Evolutionary conservation across 2,113 vertebrate species (phyloP).

Genomic region (Elgaria multicarinata): DNA sequence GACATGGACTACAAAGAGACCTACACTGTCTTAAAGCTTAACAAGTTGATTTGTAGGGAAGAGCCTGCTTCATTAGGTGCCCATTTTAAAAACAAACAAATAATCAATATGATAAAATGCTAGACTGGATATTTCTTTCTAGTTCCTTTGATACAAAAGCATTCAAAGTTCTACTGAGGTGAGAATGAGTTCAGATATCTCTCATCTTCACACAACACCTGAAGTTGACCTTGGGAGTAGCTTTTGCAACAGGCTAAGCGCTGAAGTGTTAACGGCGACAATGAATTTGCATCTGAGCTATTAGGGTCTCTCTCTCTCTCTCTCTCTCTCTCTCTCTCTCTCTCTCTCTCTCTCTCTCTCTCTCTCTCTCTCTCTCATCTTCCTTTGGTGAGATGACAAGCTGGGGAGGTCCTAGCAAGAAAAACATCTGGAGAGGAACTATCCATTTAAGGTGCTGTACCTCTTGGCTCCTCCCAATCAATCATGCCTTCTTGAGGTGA

Average conservation of each 20-base stretch:
- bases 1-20: not conserved
- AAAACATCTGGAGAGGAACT: not conserved
- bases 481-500: not conserved
- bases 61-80: not conserved
- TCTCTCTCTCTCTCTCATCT: not conserved
- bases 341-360: not conserved
- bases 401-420: not conserved
- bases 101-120: not conserved
- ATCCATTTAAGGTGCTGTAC: not conserved
- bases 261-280: fast-evolving
- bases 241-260: not conserved
- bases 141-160: not conserved
- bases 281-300: not conserved
- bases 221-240: no score
- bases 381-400: not conserved
- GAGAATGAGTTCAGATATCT: not conserved
- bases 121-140: not conserved
- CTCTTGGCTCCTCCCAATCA: not conserved
- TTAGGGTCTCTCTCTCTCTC: not conserved
- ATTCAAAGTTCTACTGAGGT: not conserved
- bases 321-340: not conserved
- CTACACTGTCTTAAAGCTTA: not conserved
- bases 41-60: not conserved
- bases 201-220: not conserved
- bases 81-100: not conserved